Base-by-base conservation (phyloP, 2,888 invertebrate genomes). In the Calameuta idolon region DNA sequence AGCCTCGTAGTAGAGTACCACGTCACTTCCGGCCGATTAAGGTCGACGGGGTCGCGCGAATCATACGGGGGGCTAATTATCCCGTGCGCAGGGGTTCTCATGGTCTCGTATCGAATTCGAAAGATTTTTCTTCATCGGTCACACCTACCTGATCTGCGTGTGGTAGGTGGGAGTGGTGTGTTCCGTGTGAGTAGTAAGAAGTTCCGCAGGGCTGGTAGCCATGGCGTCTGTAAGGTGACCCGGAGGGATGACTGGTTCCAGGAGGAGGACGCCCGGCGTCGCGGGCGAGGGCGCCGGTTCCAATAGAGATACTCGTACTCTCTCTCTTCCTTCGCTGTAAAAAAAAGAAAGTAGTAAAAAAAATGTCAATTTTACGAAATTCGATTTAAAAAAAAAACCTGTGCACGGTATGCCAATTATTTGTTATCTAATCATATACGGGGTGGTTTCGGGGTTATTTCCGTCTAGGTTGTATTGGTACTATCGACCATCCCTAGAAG, bases 321-420 rank as follows among this genome's bases (percentile, higher is more conserved):
- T 91, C 84, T 91, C 91, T 85, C 91, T 88, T 81, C 91, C 91
- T 84, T 91, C 91, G 81, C 91, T 91, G 88, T 76, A 90, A 89
- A 35, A 69, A 31, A 77, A n/a, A 3, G 33, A 74, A n/a, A n/a
- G n/a, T n/a, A n/a, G n/a, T n/a, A 37, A 77, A 79, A 81, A 79
- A 75, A 82, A 78, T 69, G 23, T 79, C 5, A 15, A 40, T 40
- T 15, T 1, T 40, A 15, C 0, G 4, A 40, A 15, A 5, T 40
- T 40, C 15, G 15, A 40, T 40, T 40, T 1, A 0, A 4, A 15
- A 15, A 37, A 40, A 40, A 40, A 40, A 40, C 5, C n/a, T 69
- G 30, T 9, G 30, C 30, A 23, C 69, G n/a, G 30, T 69, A 30
- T 15, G 69, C 3, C 15, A 33, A 15, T 69, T 33, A 69, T 69